phyloP scores from a whole-genome alignment of 2,888 invertebrate genomes.

The Macrosoma leucophasiata region DNA sequence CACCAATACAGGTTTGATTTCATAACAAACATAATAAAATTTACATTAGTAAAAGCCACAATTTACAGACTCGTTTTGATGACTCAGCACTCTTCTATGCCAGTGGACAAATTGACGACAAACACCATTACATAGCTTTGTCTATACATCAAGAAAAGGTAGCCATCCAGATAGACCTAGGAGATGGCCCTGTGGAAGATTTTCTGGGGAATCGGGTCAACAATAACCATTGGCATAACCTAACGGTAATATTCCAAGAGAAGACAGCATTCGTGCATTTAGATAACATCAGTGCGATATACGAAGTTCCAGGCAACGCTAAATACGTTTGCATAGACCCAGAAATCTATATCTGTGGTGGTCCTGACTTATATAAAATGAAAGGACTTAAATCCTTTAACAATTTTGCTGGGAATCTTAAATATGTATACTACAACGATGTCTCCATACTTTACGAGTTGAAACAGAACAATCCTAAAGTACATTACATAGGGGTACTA shows the following conservation, averaged over 20 bases:
- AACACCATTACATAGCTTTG: conserved; percentile 92
- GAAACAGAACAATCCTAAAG: conserved; percentile 89
- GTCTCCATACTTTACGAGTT: conserved; percentile 93
- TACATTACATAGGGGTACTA: conserved; percentile 85
- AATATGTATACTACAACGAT: conserved; percentile 95
- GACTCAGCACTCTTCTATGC: conserved; percentile 95
- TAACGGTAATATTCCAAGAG: conserved; percentile 89
- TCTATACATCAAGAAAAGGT: conserved; percentile 89
- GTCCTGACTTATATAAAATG: conserved; percentile 88
- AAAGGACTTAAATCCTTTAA: conserved; percentile 87
- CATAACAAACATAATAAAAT: too few species aligned
- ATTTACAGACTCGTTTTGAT: conserved; percentile 87
- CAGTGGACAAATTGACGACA: conserved; percentile 91
- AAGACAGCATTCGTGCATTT: conserved; percentile 83
- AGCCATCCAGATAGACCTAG: conserved; percentile 91
- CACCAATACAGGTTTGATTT: too few species aligned
- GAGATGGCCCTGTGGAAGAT: conserved; percentile 83
- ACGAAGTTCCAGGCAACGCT: conserved; percentile 81
- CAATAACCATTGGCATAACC: conserved; percentile 90
- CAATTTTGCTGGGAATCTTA: conserved; percentile 91
- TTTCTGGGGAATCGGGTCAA: conserved; percentile 81
- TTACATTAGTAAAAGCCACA: too few species aligned
- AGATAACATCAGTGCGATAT: conserved; percentile 81
- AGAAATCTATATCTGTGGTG: conserved; percentile 94
- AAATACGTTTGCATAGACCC: conserved; percentile 91